Conservation (phyloP, 2,888 invertebrate genomes). For the Rhagonycha fulva region DNA sequence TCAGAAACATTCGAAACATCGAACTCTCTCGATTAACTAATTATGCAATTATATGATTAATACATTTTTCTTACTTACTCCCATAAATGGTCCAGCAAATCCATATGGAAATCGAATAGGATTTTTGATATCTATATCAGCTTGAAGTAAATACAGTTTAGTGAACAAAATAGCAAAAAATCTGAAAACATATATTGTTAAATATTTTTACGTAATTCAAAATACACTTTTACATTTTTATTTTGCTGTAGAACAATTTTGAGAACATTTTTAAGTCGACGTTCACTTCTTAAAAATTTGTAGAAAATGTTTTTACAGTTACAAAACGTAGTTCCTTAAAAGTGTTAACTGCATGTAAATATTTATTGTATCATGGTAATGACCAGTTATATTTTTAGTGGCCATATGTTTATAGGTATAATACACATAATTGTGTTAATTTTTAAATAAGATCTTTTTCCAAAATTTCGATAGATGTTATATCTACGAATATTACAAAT, state of each 20-base stretch:
- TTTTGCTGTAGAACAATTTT: background rate
- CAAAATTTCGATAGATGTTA: no score
- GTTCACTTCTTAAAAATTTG: background rate
- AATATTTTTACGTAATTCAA: background rate
- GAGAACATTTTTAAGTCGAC: background rate
- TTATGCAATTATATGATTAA: background rate
- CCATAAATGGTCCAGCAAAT: slow-evolving; percentile 30
- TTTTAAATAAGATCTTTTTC: background rate
- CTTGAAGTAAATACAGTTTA: no score
- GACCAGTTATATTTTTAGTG: background rate
- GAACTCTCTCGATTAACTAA: no score
- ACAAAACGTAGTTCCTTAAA: background rate
- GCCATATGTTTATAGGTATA: no score
- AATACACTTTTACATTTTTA: background rate
- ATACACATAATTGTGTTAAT: background rate
- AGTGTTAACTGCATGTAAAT: background rate
- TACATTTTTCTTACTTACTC: slow-evolving; percentile 25
- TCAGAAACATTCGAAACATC: no score
- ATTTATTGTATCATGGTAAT: background rate
- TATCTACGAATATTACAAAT: no score
- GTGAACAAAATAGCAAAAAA: no score
- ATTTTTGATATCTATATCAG: slow-evolving; percentile 3
- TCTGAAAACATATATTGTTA: background rate
- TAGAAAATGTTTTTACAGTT: background rate
- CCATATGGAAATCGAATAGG: slow-evolving; percentile 31